Conservation (phyloP, 1,140 invertebrate genomes). For the Hyphantria cunea region DNA sequence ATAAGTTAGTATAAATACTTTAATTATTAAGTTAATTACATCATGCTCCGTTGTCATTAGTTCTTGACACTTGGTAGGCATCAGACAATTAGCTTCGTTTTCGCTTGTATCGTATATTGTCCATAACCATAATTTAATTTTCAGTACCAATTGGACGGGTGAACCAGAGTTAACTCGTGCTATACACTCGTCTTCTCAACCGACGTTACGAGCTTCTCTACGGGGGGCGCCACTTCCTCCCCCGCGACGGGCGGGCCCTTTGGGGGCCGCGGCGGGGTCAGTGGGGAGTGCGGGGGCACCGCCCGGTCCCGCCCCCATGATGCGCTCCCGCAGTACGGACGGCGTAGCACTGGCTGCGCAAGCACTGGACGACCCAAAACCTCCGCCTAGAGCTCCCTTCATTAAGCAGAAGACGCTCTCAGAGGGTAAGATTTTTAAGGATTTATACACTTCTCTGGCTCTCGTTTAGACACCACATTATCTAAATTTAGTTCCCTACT, state of each 20-base stretch:
- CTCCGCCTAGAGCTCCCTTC: slow-evolving; percentile 51
- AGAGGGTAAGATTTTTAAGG: slow-evolving; percentile 34
- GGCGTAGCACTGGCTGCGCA: slow-evolving; percentile 31
- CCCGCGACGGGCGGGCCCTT: slow-evolving; percentile 36
- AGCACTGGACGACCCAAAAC: slow-evolving; percentile 40
- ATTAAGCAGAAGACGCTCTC: slow-evolving; percentile 46
- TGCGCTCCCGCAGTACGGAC: slow-evolving; percentile 61
- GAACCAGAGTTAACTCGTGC: slow-evolving; percentile 56
- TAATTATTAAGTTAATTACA: neutral
- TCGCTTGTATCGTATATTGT: slow-evolving; percentile 27
- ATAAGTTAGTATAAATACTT: slow-evolving; percentile 53
- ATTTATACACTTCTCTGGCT: no score
- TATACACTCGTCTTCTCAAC: slow-evolving; percentile 37
- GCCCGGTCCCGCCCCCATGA: slow-evolving; percentile 36
- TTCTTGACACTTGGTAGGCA: no score
- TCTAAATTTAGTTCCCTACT: no score
- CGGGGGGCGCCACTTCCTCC: slow-evolving; percentile 47
- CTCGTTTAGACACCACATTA: no score
- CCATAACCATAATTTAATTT: slow-evolving; percentile 25
- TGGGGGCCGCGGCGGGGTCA: slow-evolving; percentile 14
- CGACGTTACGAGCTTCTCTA: slow-evolving; percentile 51
- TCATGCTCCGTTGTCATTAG: no score
- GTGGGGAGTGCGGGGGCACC: no score
- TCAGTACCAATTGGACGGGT: slow-evolving; percentile 65
- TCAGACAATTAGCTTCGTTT: no score